Base-by-base conservation (phyloP, 2,113 vertebrate species). In the Serinus canaria region DNA sequence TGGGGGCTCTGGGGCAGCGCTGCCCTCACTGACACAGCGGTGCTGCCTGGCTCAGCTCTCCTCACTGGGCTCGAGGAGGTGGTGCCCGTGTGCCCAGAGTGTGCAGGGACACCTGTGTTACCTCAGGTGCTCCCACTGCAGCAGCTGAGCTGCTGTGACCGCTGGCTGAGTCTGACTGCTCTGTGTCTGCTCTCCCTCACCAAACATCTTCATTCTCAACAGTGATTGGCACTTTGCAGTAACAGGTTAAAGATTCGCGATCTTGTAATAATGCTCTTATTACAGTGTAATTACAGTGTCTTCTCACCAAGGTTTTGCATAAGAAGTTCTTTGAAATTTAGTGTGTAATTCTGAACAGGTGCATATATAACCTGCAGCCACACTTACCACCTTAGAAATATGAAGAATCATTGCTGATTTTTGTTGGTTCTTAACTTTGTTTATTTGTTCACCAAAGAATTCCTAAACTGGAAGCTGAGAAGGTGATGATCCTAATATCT, bases 11-110 rank as follows among this genome's bases (percentile, higher is more conserved):
- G 33, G 83, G 60, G 41, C 31, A 19, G 23, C 1, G 4, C 53
- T 69, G 47, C 2, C 5, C 52, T 49, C 30, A 1, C 16, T 19
- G 10, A 4, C 16, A 0, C 1, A 2, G 15, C 4, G 8, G 5
- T 18, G 75, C 52, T 76, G 27, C 44, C 11, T 43, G 31, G 4
- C 31, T 52, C 16, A 17, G 52, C 43, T 24, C 47, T 17, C 21
- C n/a, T 8, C 46, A 2, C 7, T 0, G 27, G n/a, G 6, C 24
- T 27, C 2, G 30, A 52, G 86, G 5, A 28, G n/a, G 3, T 18
- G 37, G 4, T 81, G 52, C 19, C 43, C 17, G 8, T 11, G 59
- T 79, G 75, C 68, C 46, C 47, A 5, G 3, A 5, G 14, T 20
- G 14, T 20, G 53, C 23, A 27, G 50, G 49, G 46, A 16, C 22